Evolutionary conservation across 2,113 vertebrate species (phyloP).

Genomic region (Zosterops borbonicus): DNA sequence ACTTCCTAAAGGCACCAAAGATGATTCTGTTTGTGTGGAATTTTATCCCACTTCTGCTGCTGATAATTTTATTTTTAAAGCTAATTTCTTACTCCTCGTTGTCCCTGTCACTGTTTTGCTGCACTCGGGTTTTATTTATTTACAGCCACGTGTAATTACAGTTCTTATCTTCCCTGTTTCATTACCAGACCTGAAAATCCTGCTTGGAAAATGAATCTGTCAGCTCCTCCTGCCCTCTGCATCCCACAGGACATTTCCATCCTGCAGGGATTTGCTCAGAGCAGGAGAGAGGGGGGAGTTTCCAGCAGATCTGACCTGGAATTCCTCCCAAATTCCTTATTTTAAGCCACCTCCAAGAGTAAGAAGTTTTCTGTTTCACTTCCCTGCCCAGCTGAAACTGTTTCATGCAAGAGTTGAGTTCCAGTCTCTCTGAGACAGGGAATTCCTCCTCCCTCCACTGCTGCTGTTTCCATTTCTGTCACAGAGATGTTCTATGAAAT

Average conservation of each 20-base stretch:
- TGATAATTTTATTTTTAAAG: background rate
- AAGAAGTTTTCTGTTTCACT: background rate
- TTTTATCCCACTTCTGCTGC: background rate
- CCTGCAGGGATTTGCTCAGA: background rate
- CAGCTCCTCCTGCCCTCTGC: background rate
- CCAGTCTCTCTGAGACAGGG: background rate
- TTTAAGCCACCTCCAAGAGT: no score
- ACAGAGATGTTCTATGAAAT: fast-evolving
- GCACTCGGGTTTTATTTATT: background rate
- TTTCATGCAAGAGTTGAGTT: background rate
- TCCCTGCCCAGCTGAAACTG: background rate
- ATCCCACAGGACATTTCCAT: background rate
- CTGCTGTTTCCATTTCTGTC: background rate
- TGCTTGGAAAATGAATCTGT: background rate
- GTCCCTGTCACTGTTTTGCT: background rate
- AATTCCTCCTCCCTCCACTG: background rate
- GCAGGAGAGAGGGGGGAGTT: background rate
- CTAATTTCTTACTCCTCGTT: background rate
- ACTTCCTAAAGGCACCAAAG: background rate
- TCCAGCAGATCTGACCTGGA: background rate
- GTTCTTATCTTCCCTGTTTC: background rate
- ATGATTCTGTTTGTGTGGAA: background rate
- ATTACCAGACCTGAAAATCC: slow-evolving; percentile 39
- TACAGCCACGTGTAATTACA: background rate
- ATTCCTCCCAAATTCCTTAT: background rate